Evolutionary conservation across 1,140 invertebrate genomes (phyloP).

Genomic region (Epicauta chinensis): DNA sequence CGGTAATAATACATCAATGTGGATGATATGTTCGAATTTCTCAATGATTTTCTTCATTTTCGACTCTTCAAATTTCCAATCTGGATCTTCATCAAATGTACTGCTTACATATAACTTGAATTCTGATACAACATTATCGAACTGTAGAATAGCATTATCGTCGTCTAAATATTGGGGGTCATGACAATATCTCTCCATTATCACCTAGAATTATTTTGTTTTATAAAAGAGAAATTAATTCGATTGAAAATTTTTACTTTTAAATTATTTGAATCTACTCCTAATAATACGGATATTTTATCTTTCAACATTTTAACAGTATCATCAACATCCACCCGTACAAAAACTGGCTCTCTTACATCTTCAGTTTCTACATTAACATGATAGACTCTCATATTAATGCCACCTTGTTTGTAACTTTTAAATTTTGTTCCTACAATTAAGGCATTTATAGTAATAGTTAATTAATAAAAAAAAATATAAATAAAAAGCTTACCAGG

Average conservation of each 20-base stretch:
- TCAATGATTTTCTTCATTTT: slow-evolving; percentile 48
- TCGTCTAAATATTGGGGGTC: slow-evolving; percentile 46
- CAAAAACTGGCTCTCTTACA: slow-evolving; percentile 54
- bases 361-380: slow-evolving; percentile 57
- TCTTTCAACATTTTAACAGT: slow-evolving; percentile 57
- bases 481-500: slow-evolving; percentile 46
- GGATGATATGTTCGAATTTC: slow-evolving; percentile 53
- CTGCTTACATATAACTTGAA: slow-evolving; percentile 48
- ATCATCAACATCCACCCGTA: slow-evolving; percentile 53
- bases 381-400: slow-evolving; percentile 57
- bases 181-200: slow-evolving; percentile 47
- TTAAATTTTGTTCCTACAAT: slow-evolving; percentile 48
- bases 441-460: not conserved
- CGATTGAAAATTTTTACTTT: slow-evolving; percentile 32
- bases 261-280: slow-evolving; percentile 45
- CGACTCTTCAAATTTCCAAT: slow-evolving; percentile 37
- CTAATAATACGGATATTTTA: slow-evolving; percentile 47
- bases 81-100: slow-evolving; percentile 34
- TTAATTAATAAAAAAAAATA: slow-evolving; percentile 4
- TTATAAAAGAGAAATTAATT: not conserved
- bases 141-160: slow-evolving; percentile 35
- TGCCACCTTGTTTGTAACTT: slow-evolving; percentile 58
- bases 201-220: slow-evolving; percentile 23
- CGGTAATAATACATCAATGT: slow-evolving; percentile 54
- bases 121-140: slow-evolving; percentile 34